Evolutionary conservation across 2,888 invertebrate genomes (phyloP).

Genomic region (Epirrhoe tristata): DNA sequence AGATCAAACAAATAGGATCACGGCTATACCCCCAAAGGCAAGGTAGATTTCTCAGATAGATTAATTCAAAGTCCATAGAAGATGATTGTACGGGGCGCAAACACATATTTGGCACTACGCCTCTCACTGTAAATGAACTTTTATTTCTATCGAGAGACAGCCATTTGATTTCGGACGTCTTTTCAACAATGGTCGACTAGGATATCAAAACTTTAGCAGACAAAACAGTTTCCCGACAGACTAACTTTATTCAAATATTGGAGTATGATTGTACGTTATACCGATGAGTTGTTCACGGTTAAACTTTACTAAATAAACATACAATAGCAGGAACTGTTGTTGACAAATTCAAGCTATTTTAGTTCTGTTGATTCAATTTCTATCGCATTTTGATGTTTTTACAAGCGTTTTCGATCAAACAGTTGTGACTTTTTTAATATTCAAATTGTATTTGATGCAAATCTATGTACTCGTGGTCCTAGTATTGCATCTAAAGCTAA

Average conservation of each 20-base stretch:
- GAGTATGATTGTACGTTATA: conserved; percentile 20
- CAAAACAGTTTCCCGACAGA: conserved; percentile 17
- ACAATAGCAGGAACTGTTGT: not conserved
- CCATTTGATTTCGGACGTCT: too few species aligned
- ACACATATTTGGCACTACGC: too few species aligned
- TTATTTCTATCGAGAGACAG: too few species aligned
- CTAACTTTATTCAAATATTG: conserved; percentile 33
- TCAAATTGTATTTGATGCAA: not conserved
- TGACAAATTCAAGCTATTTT: not conserved
- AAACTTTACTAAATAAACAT: conserved; percentile 16
- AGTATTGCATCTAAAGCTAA: not conserved
- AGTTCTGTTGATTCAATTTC: not conserved
- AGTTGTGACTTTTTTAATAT: not conserved
- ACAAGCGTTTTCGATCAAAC: not conserved
- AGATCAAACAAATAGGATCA: too few species aligned
- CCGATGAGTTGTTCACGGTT: conserved; percentile 18
- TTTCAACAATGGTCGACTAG: too few species aligned
- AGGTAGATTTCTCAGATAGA: too few species aligned
- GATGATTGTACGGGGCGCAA: too few species aligned
- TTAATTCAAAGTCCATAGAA: too few species aligned
- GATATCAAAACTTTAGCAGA: not conserved
- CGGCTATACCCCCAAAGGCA: too few species aligned
- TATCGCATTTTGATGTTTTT: conserved; percentile 12
- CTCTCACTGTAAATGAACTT: too few species aligned
- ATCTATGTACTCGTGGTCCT: not conserved